Percentiles rank a stretch among this genome's conserved stretches.
These are phyloP conservation scores for Sitodiplosis mosellana DNA, from an alignment of 1,140 invertebrate species.

Conservation along the genomic window DNA sequence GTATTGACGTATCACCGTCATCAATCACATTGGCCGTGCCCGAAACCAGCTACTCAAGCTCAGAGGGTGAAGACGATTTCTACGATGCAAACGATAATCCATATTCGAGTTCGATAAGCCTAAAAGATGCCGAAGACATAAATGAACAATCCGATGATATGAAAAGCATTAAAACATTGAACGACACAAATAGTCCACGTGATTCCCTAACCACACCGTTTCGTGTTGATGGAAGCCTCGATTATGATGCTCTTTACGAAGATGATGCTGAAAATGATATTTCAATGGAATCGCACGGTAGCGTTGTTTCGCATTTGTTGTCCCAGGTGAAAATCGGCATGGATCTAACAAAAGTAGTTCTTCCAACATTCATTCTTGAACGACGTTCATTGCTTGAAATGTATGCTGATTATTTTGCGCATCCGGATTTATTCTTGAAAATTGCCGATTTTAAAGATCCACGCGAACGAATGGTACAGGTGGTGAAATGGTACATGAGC, in stretches of 20 bases:
- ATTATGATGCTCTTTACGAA: slow-evolving; percentile 71
- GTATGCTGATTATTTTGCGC: slow-evolving; percentile 96
- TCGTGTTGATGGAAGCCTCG: slow-evolving; percentile 39
- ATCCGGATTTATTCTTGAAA: slow-evolving; percentile 86
- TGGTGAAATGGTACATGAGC: slow-evolving; percentile 86
- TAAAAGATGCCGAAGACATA: too few relatives aligned
- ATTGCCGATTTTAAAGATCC: slow-evolving; percentile 69
- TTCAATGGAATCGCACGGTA: slow-evolving; percentile 85
- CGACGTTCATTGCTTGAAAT: slow-evolving; percentile 88
- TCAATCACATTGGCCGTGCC: slow-evolving; percentile 38
- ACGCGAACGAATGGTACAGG: slow-evolving; percentile 79
- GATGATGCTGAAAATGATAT: slow-evolving; percentile 70
- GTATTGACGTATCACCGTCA: slow-evolving; percentile 6
- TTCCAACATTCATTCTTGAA: slow-evolving; percentile 94
- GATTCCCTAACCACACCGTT: slow-evolving; percentile 23
- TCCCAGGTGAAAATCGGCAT: slow-evolving; percentile 96
- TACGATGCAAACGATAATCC: slow-evolving; percentile 80
- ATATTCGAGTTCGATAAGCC: slow-evolving; percentile 22
- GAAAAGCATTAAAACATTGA: neutral
- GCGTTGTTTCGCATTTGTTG: slow-evolving; percentile 81
- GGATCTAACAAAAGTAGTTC: slow-evolving; percentile 93
- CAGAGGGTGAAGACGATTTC: slow-evolving; percentile 93
- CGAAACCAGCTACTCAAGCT: slow-evolving; percentile 86
- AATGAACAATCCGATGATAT: too few relatives aligned
- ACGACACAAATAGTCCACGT: too few relatives aligned